Base-by-base conservation (phyloP, 2,888 invertebrate genomes). In the Torymus auratus region DNA sequence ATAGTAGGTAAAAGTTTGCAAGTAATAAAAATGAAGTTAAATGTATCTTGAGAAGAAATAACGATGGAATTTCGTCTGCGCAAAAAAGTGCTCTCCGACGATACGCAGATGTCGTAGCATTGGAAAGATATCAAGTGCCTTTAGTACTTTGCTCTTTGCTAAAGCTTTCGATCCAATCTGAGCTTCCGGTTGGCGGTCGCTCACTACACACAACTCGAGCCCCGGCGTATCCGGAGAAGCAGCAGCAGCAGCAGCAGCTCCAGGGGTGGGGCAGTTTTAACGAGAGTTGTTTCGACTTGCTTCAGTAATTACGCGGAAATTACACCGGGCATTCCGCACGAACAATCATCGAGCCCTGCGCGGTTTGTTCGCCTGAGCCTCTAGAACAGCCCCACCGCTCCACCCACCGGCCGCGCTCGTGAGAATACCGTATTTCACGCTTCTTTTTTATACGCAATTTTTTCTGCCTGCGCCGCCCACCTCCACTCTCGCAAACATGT, bases 251-350 rank as follows among this genome's bases (percentile, higher is more conserved):
- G 53, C 52, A 15, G 52, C 7, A n/a, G 14, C 7, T 41, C 41
- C 7, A 5, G 41, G 41, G 41, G 41, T 41, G 87, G 88, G 89
- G 88, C 87, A 89, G 88, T 88, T 89, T 89, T 88, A 89, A 88
- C 88, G 89, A 88, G 88, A 88, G 87, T 88, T 88, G 88, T 89
- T 89, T 86, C 84, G 85, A 77, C 79, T 88, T 87, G 88, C 86
- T 89, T 87, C 84, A 85, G 89, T 88, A 89, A 90, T 89, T 89
- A 88, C 88, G 86, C 86, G 86, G 85, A 88, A 89, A 89, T 89
- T 88, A 86, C 88, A 86, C 84, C 84, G 85, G 84, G 84, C 85
- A 83, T 82, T 83, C 81, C 82, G 70, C 81, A 79, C 76, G 82
- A 80, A 80, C 82, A 64, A 74, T 74, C 77, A 74, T 80, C 80